These are phyloP conservation scores for Cyprinodon diabolis DNA, from an alignment of 2,797 vertebrate species.

Conservation along the genomic window DNA sequence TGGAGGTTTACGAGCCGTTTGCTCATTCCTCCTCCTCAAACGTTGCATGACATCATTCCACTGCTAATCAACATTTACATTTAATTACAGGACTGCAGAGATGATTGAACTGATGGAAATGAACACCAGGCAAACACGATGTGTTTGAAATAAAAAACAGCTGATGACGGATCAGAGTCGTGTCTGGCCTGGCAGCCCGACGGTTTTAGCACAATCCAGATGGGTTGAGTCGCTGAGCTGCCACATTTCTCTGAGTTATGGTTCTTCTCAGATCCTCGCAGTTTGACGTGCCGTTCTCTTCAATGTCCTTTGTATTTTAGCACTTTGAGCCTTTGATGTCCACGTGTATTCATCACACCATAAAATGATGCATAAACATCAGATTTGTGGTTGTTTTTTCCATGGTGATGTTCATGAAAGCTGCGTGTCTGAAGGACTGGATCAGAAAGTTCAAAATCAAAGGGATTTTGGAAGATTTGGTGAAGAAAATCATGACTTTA, in stretches of 20 bases:
- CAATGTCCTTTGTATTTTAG: not conserved
- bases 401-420: not conserved
- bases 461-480: not conserved
- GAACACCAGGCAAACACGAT: slow-evolving; percentile 29
- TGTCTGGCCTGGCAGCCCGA: slow-evolving; percentile 4
- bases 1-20: slow-evolving; percentile 64
- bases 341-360: not conserved
- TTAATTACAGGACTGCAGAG: slow-evolving; percentile 66
- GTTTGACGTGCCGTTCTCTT: not conserved
- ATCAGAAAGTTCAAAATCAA: not conserved
- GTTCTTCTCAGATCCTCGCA: slow-evolving; percentile 3
- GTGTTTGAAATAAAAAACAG: slow-evolving; percentile 27
- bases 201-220: slow-evolving; percentile 42
- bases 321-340: not conserved
- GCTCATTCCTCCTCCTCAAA: slow-evolving; percentile 52
- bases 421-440: not conserved
- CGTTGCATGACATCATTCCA: slow-evolving; percentile 59
- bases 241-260: slow-evolving; percentile 6
- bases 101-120: slow-evolving; percentile 49
- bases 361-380: not conserved
- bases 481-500: not conserved
- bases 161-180: slow-evolving; percentile 28
- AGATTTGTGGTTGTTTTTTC: not conserved
- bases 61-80: slow-evolving; percentile 61
- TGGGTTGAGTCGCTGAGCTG: slow-evolving; percentile 26